Evolutionary conservation across 2,888 invertebrate species (phyloP), one percentile per base, ranked within the genome.

Genomic region (Apamea sordens): DNA sequence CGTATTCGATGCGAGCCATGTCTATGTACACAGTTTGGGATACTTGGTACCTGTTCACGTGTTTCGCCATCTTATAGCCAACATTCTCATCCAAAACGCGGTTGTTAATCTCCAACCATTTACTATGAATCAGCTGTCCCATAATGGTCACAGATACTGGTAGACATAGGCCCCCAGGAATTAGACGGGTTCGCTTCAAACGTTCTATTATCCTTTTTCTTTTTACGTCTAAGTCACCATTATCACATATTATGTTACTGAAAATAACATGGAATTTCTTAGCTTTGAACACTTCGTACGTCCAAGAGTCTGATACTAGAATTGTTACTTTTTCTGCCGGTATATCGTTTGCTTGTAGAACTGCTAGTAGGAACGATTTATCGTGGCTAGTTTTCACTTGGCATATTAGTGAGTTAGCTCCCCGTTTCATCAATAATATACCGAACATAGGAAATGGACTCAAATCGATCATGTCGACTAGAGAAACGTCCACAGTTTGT

Each of bases 391-490:
- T 72, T 67, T 85, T 83, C 1, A 76, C 83, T 47, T 83, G 78
- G 89, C 94, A 95, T 76, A 93, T 93, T 32, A 96, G 90, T 0
- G 86, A 90, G 82, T 93, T 89, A 10, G 89, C 85, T 64, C 94
- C 94, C 61, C 93, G 92, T 87, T 94, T 95, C 63, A 97, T 92
- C 86, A 97, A 86, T 65, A 94, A 91, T 68, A 97, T 89, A 2
- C 97, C 97, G 75, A 97, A 94, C 56, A 97, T 85, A 1, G 97
- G 97, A 90, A 97, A 97, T 5, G 96, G 95, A 87, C 95, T 95
- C 47, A 96, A 92, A 90, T 97, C 97, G 53, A 97, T 91, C 67
- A 97, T 91, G 78, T 91, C 86, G 0, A 86, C 59, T 2, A 50
- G 3, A 21, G 81, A 80, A 5, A 88, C 13, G 15, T 63, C 32